Conservation (phyloP, 2,797 vertebrate genomes). For the Miichthys miiuy region DNA sequence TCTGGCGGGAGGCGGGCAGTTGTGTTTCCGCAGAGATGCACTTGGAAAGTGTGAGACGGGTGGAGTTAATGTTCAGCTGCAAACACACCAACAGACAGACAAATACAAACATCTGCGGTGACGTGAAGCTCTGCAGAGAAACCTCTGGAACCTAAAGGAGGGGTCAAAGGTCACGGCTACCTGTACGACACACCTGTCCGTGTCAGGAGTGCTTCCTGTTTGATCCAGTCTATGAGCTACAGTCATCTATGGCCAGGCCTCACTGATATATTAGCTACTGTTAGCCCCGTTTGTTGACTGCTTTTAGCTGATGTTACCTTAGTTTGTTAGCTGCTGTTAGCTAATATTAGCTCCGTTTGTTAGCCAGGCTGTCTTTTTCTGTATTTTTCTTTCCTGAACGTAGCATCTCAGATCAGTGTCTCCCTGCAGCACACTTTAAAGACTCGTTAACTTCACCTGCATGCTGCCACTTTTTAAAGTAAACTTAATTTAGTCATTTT, state of each 20-base stretch:
- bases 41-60: background rate
- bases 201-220: no score
- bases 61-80: conserved; percentile 22
- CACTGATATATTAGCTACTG: no score
- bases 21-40: background rate
- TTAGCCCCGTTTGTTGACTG: no score
- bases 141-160: background rate
- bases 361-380: no score
- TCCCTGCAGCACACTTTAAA: no score
- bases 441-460: background rate
- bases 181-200: no score
- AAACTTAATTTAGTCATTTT: conserved; percentile 11
- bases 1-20: conserved; percentile 11
- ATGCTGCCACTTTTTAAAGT: background rate
- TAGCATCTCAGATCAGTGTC: background rate
- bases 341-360: no score
- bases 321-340: no score
- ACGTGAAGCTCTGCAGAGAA: background rate
- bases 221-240: no score
- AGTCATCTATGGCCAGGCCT: no score
- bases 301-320: no score
- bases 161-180: background rate
- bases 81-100: conserved; percentile 8
- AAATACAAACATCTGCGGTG: background rate
- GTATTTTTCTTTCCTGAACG: background rate